Percentiles rank a stretch among this genome's conserved stretches.
Conservation (phyloP, 1,140 invertebrate species). For the Euura lappo region DNA sequence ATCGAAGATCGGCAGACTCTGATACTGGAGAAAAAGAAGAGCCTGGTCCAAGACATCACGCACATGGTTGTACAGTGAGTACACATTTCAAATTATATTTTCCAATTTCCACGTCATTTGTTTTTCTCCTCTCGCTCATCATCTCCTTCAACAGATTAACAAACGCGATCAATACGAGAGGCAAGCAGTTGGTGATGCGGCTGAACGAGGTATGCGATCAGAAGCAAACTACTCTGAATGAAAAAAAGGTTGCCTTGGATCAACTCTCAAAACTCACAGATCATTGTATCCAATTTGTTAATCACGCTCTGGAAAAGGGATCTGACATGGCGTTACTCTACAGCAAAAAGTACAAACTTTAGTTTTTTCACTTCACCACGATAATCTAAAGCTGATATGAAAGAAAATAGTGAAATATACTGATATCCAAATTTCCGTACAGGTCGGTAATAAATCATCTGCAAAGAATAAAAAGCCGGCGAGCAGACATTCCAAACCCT, state of each 20-base stretch:
- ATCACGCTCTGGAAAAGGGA: conserved; percentile 77
- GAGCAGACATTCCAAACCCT: conserved; percentile 84
- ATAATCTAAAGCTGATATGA: conserved; percentile 12
- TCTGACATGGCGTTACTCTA: conserved; percentile 84
- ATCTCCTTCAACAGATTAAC: conserved; percentile 67
- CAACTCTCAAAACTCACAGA: conserved; percentile 82
- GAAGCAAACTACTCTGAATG: conserved; percentile 81
- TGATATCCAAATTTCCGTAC: conserved; percentile 26
- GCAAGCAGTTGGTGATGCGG: conserved; percentile 79
- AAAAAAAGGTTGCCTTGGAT: conserved; percentile 82
- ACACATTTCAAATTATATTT: conserved; percentile 13
- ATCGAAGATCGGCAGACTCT: conserved; percentile 82
- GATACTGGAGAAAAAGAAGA: conserved; percentile 83
- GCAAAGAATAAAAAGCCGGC: conserved; percentile 77
- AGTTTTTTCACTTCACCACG: conserved; percentile 14
- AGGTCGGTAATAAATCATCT: conserved; percentile 70
- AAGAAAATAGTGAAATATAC: background rate
- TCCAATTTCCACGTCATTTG: conserved; percentile 16
- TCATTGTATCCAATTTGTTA: conserved; percentile 85
- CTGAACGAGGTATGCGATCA: conserved; percentile 83
- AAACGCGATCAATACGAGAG: conserved; percentile 81
- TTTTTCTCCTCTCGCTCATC: conserved; percentile 18
- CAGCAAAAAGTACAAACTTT: conserved; percentile 73
- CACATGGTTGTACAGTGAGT: conserved; percentile 83
- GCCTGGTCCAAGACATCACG: conserved; percentile 83